Base-by-base conservation (phyloP, 2,797 vertebrate species). In the Sebastes cheni region DNA sequence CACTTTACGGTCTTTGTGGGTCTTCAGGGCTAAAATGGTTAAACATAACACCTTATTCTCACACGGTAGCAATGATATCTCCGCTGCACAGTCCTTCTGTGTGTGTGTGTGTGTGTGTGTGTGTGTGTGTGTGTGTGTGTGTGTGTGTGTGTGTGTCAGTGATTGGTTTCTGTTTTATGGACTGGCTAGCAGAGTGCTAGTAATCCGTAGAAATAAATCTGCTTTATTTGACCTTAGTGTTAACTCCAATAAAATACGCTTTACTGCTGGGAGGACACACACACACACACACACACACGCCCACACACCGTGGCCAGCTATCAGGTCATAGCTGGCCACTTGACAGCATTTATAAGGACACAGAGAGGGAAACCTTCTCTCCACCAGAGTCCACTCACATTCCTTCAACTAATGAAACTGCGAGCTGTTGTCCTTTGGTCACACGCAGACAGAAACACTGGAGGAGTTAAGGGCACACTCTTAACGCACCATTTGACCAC, bases 111-210 rank as follows among this genome's bases (percentile, higher is more conserved):
- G 22, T 69, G 69, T 75, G 69, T 76, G 79, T 81, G 84, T 87
- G 80, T 89, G 80, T 90, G 85, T 89, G 27, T 69, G 84, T 87
- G 82, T 89, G 80, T 90, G 88, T 89, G 82, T 88, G 80, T 90
- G 27, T 68, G 72, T 74, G 69, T 78, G 79, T 81, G 84, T 87
- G 82, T 89, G 80, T 90, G 88, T 89, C 84, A 91, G 88, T 95
- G 94, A 94, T 93, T 94, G 93, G 90, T 93, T 95, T 94, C 93
- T 95, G 90, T 94, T 95, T 95, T 95, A 95, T 95, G 93, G 93
- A 92, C 92, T 91, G 90, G 89, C 91, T 88, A 93, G 92, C 92
- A 93, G 93, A 93, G 91, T 82, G 87, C 91, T 92, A 90, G 85
- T 93, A 95, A 93, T 91, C 95, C 90, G 84, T 92, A 88, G 87